Conservation (phyloP, 2,888 invertebrate genomes). For the Leptinotarsa tumamoca region DNA sequence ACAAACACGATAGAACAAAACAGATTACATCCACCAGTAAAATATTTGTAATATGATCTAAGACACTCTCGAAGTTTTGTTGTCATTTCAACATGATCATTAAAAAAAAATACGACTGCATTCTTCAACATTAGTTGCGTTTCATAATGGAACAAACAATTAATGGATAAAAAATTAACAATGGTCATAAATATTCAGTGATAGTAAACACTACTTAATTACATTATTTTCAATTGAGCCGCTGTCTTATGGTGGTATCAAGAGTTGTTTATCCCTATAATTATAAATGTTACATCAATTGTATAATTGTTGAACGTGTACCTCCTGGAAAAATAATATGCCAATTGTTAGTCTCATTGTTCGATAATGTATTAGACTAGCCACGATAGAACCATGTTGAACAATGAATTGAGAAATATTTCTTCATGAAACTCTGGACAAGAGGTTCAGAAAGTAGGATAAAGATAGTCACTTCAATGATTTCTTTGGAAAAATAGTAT, state of each 20-base stretch:
- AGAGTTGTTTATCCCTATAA: not conserved
- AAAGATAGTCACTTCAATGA: too few relatives aligned
- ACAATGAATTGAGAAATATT: too few relatives aligned
- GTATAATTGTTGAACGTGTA: not conserved
- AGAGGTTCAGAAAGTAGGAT: too few relatives aligned
- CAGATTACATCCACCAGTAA: too few relatives aligned
- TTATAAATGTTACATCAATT: not conserved
- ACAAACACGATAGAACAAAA: too few relatives aligned
- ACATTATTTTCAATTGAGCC: not conserved
- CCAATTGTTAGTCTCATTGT: not conserved
- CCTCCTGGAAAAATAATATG: not conserved
- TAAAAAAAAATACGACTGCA: not conserved
- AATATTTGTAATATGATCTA: too few relatives aligned
- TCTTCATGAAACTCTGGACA: too few relatives aligned
- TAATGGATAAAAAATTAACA: not conserved
- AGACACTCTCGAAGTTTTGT: too few relatives aligned
- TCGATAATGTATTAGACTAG: not conserved
- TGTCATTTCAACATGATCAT: too few relatives aligned
- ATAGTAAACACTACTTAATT: constrained; percentile 12
- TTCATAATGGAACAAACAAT: not conserved
- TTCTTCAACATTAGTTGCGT: not conserved
- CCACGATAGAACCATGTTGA: too few relatives aligned
- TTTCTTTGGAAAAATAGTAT: too few relatives aligned
- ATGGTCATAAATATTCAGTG: not conserved
- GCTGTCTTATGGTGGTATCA: not conserved